Conservation (phyloP, 2,888 invertebrate genomes). For the Achlya flavicornis region DNA sequence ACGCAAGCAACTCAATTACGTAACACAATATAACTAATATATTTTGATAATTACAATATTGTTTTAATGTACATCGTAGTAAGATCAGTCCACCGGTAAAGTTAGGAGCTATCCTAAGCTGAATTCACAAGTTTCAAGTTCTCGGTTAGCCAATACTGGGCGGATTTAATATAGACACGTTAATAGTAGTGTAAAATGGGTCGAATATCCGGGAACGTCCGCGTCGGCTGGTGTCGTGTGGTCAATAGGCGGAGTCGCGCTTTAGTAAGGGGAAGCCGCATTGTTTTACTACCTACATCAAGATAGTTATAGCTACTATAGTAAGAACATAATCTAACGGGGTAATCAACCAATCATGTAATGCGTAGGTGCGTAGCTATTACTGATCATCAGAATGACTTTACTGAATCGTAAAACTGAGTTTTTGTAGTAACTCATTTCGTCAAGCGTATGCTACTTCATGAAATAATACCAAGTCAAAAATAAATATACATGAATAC, state of each 20-base stretch:
- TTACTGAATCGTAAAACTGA: neutral
- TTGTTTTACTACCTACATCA: neutral
- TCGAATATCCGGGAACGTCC: neutral
- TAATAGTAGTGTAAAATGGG: neutral
- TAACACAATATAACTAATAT: too few relatives aligned
- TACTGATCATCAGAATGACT: neutral
- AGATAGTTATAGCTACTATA: neutral
- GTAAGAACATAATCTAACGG: neutral
- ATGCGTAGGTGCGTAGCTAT: conserved; percentile 2
- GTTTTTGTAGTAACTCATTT: neutral
- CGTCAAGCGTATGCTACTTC: neutral
- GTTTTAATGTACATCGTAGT: too few relatives aligned
- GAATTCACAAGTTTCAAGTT: neutral
- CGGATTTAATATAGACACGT: neutral
- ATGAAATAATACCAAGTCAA: too few relatives aligned
- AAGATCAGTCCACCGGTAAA: too few relatives aligned
- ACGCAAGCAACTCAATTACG: too few relatives aligned
- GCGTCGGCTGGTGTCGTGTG: neutral
- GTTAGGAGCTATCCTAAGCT: neutral
- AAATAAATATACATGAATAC: too few relatives aligned
- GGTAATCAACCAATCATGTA: neutral
- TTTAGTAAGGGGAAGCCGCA: neutral
- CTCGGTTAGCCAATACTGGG: neutral
- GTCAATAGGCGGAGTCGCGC: neutral
- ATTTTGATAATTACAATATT: too few relatives aligned